A percentile compares a stretch with the other conserved stretches of the same genome.
Evolutionary conservation across 2,888 invertebrate species (phyloP).

Genomic region (Punctoribates punctum): DNA sequence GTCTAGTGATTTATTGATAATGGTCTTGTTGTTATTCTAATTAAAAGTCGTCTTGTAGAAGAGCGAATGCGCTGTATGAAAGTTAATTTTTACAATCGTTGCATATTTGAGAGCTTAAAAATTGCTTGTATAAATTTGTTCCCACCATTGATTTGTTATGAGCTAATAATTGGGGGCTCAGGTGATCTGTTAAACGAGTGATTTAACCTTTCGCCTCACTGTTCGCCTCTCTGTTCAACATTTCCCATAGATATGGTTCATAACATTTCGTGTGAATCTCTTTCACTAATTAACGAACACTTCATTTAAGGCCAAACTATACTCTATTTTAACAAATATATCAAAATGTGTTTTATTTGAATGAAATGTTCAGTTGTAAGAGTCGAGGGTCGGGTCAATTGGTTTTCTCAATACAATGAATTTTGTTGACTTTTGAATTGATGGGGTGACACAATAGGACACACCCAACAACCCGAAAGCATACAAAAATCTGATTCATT

Average conservation of each 20-base stretch:
- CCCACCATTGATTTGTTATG: not conserved
- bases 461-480: conserved; percentile 29
- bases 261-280: conserved; percentile 34
- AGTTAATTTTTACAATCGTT: no score
- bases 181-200: not conserved
- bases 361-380: not conserved
- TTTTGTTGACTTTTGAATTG: conserved; percentile 34
- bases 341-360: not conserved
- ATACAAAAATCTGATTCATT: not conserved
- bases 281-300: conserved; percentile 25
- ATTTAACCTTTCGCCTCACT: conserved; percentile 17
- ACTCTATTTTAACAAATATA: conserved; percentile 4
- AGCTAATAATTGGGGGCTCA: not conserved
- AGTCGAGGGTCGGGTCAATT: conserved; percentile 15
- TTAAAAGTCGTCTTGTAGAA: no score
- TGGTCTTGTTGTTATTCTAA: no score
- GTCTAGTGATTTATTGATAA: no score
- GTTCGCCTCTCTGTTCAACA: not conserved
- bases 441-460: conserved; percentile 18
- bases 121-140: not conserved
- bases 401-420: conserved; percentile 25
- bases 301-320: not conserved
- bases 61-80: no score
- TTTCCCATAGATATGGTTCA: conserved; percentile 36
- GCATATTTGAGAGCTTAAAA: no score